Evolutionary conservation across 2,888 invertebrate genomes (phyloP).

Genomic region (Drosophila eohydei): DNA sequence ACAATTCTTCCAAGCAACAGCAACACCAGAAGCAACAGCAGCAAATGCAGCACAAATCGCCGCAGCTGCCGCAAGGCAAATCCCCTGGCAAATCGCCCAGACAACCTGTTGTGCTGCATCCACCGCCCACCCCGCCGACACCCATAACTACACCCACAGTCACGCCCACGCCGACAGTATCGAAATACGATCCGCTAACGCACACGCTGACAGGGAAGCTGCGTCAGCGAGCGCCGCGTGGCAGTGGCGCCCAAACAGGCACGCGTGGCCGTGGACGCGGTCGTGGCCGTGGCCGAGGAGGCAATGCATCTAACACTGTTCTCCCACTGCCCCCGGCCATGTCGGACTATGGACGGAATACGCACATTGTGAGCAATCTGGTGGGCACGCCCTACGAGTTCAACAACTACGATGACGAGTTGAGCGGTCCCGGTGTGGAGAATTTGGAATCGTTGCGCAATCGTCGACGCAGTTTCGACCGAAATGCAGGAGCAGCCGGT

Average conservation of each 20-base stretch:
- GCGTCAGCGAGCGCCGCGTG: constrained; percentile 83
- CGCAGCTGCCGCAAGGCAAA: constrained; percentile 86
- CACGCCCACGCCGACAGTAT: constrained; percentile 40
- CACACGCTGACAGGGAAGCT: constrained; percentile 82
- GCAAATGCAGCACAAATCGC: constrained; percentile 86
- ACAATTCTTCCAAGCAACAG: constrained; percentile 64
- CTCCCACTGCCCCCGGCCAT: constrained; percentile 81
- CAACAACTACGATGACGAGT: constrained; percentile 93
- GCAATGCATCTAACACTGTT: constrained; percentile 72
- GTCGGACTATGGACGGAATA: constrained; percentile 84
- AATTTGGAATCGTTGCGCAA: constrained; percentile 92
- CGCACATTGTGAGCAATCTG: constrained; percentile 90
- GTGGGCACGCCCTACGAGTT: constrained; percentile 95
- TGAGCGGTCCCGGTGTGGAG: constrained; percentile 91
- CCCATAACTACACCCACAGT: constrained; percentile 42
- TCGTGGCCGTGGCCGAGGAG: constrained; percentile 85
- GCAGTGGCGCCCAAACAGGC: constrained; percentile 62
- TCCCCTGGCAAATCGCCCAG: constrained; percentile 88
- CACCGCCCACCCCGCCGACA: constrained; percentile 53
- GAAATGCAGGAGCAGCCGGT: constrained; percentile 25
- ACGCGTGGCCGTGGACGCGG: constrained; percentile 83
- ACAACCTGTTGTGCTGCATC: constrained; percentile 42
- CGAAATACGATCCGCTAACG: constrained; percentile 80
- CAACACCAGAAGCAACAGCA: constrained; percentile 24
- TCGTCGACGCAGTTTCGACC: constrained; percentile 90